These are phyloP conservation scores for Bagarius yarrelli DNA, from an alignment of 2,113 vertebrate genomes.

Conservation along the genomic window DNA sequence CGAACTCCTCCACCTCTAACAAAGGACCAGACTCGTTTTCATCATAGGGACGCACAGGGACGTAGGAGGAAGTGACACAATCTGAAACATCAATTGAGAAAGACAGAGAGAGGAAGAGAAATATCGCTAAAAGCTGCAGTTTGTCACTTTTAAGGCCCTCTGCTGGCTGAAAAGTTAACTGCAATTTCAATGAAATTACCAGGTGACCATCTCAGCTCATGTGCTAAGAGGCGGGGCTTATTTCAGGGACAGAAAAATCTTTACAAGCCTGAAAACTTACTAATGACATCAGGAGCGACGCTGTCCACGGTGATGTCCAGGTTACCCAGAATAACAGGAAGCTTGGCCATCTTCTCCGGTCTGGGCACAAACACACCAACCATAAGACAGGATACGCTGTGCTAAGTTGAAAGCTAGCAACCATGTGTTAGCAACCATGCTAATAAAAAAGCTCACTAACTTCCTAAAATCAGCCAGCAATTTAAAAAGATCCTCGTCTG, in stretches of 20 bases:
- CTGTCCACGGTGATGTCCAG: conserved; percentile 93
- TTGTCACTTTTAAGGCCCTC: not conserved
- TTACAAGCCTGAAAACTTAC: conserved; percentile 74
- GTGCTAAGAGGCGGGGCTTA: not conserved
- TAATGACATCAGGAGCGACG: conserved; percentile 83
- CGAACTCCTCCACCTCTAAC: conserved; percentile 94
- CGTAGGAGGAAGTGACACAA: conserved; percentile 93
- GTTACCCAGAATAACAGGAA: conserved; percentile 94
- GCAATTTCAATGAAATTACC: not conserved
- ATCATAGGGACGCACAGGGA: conserved; percentile 89
- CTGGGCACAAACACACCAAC: conserved; percentile 58
- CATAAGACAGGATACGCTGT: not conserved
- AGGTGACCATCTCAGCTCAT: not conserved
- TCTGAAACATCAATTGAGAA: conserved; percentile 66
- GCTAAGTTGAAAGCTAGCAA: too few species aligned
- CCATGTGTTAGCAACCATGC: not conserved
- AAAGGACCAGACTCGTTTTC: conserved; percentile 69
- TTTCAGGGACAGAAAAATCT: conserved; percentile 1
- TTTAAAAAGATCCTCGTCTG: conserved; percentile 95
- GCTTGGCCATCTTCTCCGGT: conserved; percentile 96
- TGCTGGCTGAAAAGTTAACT: not conserved
- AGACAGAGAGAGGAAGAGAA: not conserved
- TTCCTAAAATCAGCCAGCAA: conserved; percentile 92
- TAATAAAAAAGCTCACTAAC: conserved; percentile 69
- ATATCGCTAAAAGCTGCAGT: not conserved